These are phyloP conservation scores for Megaptera novaeangliae DNA, from an alignment of 2,113 vertebrate species.

Conservation along the genomic window DNA sequence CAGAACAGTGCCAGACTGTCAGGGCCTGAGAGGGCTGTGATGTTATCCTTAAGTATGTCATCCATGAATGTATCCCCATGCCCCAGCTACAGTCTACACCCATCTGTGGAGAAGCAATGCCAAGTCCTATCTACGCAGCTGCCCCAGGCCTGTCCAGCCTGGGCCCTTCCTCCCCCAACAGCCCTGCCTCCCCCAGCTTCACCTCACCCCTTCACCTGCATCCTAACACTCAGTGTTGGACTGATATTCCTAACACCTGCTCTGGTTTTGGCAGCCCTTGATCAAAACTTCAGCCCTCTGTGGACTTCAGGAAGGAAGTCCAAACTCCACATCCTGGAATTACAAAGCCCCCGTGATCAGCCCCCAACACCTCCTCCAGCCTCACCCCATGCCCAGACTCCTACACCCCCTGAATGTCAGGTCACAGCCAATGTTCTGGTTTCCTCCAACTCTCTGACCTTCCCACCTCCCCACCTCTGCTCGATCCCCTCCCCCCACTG, in stretches of 20 bases:
- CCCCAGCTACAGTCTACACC: not conserved
- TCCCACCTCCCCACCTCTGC: not conserved
- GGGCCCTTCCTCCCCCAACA: no score
- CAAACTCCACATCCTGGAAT: accelerated
- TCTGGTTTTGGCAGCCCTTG: not conserved
- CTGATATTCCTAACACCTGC: not conserved
- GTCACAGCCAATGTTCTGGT: not conserved
- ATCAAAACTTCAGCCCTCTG: not conserved
- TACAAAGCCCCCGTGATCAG: not conserved
- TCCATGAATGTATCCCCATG: accelerated
- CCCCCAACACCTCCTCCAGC: not conserved
- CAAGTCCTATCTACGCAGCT: not conserved
- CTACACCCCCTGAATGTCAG: not conserved
- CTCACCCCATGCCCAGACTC: not conserved
- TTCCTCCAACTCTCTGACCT: not conserved
- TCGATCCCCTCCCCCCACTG: not conserved
- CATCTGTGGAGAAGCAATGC: not conserved
- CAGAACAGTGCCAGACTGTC: not conserved
- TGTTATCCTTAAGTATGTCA: not conserved
- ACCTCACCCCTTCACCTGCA: no score
- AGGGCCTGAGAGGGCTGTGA: not conserved
- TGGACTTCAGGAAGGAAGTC: not conserved
- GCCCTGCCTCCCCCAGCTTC: not conserved
- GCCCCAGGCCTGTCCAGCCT: not conserved
- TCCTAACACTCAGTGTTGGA: not conserved